Evolutionary conservation across 2,888 invertebrate genomes (phyloP).

Genomic region (Oeneis ivallda): DNA sequence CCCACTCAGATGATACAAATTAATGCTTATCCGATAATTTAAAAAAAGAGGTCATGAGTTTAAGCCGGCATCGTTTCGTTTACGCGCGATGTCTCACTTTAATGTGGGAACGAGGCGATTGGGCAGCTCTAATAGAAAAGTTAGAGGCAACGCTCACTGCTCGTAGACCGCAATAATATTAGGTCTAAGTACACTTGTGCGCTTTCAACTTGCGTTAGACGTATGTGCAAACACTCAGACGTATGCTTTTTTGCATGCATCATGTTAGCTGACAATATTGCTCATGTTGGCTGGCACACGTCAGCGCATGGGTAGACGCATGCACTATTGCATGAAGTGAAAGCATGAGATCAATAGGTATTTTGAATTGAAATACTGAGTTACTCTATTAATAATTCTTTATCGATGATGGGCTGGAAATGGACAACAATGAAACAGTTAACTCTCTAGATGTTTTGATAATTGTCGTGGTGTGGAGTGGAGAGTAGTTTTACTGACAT

Average conservation of each 20-base stretch:
- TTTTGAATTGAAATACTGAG: too few species aligned
- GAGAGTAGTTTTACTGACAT: background rate
- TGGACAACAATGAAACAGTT: too few species aligned
- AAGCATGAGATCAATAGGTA: too few species aligned
- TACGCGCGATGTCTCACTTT: constrained; percentile 59
- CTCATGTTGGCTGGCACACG: too few species aligned
- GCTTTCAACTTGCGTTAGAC: too few species aligned
- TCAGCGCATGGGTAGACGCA: too few species aligned
- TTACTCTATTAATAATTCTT: background rate
- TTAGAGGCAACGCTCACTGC: constrained; percentile 43
- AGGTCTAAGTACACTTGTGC: too few species aligned
- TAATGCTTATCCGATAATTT: constrained; percentile 41
- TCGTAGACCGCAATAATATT: too few species aligned
- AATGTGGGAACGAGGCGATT: constrained; percentile 60
- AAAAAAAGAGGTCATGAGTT: constrained; percentile 41
- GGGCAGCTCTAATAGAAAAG: constrained; percentile 52
- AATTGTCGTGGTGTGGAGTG: background rate
- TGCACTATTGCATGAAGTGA: background rate
- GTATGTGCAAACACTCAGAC: too few species aligned
- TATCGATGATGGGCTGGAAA: background rate
- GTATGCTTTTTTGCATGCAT: too few species aligned
- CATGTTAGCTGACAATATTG: too few species aligned
- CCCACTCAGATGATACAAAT: constrained; percentile 34
- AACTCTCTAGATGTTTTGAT: background rate
- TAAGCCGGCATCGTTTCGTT: constrained; percentile 36